Conservation (phyloP, 1,140 invertebrate genomes). For the Aleiodes sp. region DNA sequence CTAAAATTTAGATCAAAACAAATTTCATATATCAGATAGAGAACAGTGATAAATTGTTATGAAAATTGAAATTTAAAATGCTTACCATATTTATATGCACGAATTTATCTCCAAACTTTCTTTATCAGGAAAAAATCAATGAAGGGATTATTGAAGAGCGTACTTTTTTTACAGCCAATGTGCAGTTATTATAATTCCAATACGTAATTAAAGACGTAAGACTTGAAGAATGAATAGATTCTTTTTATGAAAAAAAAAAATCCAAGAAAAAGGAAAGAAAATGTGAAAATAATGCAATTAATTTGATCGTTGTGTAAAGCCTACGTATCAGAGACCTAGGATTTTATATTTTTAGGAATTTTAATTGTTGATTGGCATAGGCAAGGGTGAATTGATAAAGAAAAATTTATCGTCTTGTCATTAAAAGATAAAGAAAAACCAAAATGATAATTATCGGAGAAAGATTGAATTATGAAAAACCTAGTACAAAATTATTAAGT, state of each 20-base stretch:
- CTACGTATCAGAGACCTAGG: neutral
- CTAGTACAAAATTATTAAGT: constrained; percentile 10
- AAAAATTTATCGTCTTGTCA: neutral
- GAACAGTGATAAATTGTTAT: neutral
- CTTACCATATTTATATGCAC: neutral
- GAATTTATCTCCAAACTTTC: too few species aligned
- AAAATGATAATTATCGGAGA: neutral
- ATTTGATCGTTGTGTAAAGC: neutral
- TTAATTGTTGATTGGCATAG: neutral
- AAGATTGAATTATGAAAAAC: neutral
- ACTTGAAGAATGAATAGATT: too few species aligned
- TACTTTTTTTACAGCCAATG: too few species aligned
- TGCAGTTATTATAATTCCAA: too few species aligned
- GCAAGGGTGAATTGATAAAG: neutral
- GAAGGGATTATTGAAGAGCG: too few species aligned
- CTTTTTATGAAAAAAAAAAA: too few species aligned
- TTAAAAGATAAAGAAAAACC: too few species aligned
- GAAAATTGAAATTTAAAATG: neutral
- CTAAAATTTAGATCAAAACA: neutral
- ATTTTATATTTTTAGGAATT: neutral
- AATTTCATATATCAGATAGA: neutral
- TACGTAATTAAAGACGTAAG: too few species aligned
- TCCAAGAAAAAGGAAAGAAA: too few species aligned
- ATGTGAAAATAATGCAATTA: neutral
- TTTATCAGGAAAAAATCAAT: too few species aligned